A percentile compares a stretch with the other conserved stretches of the same genome.
Conservation (phyloP, 2,113 vertebrate species). For the Podarcis muralis region DNA sequence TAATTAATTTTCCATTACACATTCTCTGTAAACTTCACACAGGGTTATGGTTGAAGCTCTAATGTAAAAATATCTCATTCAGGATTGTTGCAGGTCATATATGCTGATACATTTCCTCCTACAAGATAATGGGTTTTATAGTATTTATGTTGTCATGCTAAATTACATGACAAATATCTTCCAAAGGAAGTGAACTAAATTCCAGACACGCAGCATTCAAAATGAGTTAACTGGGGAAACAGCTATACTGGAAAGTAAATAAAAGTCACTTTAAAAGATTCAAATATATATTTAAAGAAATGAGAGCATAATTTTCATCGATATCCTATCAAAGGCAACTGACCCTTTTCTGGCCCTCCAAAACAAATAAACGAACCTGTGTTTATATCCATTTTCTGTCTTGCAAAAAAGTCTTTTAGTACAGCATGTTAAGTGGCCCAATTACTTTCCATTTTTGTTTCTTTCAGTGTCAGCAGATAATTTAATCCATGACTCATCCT, state of each 20-base stretch:
- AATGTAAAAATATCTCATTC: background rate
- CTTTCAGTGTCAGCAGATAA: conserved; percentile 12
- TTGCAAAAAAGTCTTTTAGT: conserved; percentile 2
- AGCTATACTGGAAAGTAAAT: background rate
- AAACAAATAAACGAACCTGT: conserved; percentile 10
- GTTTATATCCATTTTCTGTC: background rate
- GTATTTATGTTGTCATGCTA: background rate
- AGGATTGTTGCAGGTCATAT: too few species aligned
- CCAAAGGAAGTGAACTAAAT: background rate
- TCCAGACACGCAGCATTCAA: background rate
- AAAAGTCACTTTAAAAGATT: background rate
- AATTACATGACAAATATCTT: background rate
- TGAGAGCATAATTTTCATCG: background rate
- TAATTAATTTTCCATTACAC: background rate
- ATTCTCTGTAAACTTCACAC: too few species aligned
- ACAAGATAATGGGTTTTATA: background rate
- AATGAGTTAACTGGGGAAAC: background rate
- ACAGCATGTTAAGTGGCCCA: conserved; percentile 1
- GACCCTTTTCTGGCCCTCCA: background rate
- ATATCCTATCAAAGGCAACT: background rate
- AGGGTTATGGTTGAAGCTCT: too few species aligned
- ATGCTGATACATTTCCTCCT: background rate
- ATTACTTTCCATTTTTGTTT: conserved; percentile 16
- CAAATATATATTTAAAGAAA: background rate
- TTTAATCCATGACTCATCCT: background rate